These are phyloP conservation scores for Macheiramphus alcinus DNA, from an alignment of 2,113 vertebrate species.

Conservation along the genomic window DNA sequence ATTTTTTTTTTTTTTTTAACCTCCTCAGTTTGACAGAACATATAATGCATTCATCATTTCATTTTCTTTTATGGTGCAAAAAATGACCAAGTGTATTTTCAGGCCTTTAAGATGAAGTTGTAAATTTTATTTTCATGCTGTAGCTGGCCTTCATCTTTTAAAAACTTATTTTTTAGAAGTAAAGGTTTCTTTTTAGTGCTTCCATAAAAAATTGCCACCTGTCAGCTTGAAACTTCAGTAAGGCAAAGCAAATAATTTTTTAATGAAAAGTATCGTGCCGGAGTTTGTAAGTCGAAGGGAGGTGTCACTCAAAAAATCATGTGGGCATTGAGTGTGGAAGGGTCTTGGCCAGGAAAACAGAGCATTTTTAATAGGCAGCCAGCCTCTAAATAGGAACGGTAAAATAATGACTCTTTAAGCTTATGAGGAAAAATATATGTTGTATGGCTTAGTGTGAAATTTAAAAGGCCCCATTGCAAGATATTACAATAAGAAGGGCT, in stretches of 20 bases:
- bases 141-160: constrained; percentile 55
- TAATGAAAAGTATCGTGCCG: constrained; percentile 28
- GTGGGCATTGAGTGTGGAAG: constrained; percentile 14
- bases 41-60: constrained; percentile 49
- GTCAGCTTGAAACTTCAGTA: constrained; percentile 59
- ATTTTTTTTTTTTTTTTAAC: neutral
- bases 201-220: constrained; percentile 62
- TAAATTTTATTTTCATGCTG: constrained; percentile 64
- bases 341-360: neutral
- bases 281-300: constrained; percentile 57
- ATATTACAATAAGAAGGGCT: neutral
- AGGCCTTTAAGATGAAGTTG: constrained; percentile 57
- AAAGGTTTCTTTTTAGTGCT: constrained; percentile 54
- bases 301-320: constrained; percentile 51
- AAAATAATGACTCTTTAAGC: constrained; percentile 25
- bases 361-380: constrained; percentile 33
- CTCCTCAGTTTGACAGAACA: constrained; percentile 39
- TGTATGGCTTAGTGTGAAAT: neutral
- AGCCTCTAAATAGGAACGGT: neutral
- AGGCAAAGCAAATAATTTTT: constrained; percentile 63
- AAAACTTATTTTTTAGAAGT: constrained; percentile 57
- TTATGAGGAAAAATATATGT: neutral
- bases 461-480: constrained; percentile 10
- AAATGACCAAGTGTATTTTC: constrained; percentile 48
- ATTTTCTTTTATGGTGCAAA: constrained; percentile 58